phyloP scores from a whole-genome alignment of 37 sponge, comb jelly and placozoan genomes.

The Diacarnus erythraeanus region DNA sequence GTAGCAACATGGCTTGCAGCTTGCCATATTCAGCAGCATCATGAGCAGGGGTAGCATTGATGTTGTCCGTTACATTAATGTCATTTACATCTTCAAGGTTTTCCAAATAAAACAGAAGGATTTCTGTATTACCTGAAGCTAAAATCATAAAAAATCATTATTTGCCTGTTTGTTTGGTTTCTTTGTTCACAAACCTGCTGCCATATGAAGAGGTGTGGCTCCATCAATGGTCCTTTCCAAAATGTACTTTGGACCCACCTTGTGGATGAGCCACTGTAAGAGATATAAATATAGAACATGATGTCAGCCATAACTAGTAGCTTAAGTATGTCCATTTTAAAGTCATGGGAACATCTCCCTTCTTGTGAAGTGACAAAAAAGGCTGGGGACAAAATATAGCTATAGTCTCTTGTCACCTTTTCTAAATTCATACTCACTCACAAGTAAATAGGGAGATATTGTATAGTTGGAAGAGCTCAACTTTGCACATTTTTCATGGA shows the following conservation, averaged over 20 bases:
- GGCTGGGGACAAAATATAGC: too few relatives aligned
- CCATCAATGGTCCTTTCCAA: conserved; percentile 70
- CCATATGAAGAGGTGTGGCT: conserved; percentile 86
- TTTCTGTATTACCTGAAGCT: conserved; percentile 60
- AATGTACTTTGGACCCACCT: conserved; percentile 62
- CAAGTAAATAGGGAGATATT: too few relatives aligned
- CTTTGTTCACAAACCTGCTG: conserved; percentile 58
- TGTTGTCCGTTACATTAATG: conserved; percentile 51
- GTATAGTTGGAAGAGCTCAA: too few relatives aligned
- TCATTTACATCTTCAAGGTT: conserved; percentile 37
- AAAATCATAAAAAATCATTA: neutral
- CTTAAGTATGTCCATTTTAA: too few relatives aligned
- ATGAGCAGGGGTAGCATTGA: conserved; percentile 72
- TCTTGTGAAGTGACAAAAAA: too few relatives aligned
- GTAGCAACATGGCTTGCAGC: conserved; percentile 33
- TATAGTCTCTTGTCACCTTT: too few relatives aligned
- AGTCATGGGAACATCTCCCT: too few relatives aligned
- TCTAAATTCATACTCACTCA: too few relatives aligned
- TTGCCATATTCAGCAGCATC: conserved; percentile 84
- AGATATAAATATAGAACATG: neutral
- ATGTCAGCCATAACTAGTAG: too few relatives aligned
- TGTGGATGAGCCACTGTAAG: conserved; percentile 62
- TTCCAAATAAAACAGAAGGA: conserved; percentile 61
- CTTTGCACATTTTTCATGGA: too few relatives aligned
- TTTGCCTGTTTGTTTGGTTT: neutral